phyloP scores from a whole-genome alignment of 2,113 vertebrate genomes.

The Phaethon lepturus region DNA sequence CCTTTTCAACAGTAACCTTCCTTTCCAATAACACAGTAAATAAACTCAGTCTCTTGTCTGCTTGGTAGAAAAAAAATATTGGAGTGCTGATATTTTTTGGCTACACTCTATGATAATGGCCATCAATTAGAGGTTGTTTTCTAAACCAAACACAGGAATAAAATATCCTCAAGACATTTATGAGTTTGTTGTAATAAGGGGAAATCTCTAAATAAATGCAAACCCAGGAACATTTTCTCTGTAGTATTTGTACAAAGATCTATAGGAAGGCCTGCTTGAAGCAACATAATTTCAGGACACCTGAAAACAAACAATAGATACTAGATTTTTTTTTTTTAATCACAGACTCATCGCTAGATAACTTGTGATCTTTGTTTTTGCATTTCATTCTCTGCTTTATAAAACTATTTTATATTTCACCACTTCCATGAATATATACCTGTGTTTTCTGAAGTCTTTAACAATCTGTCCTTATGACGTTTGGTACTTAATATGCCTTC shows the following conservation, averaged over 20 bases:
- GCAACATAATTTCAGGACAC: not conserved
- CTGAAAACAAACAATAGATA: not conserved
- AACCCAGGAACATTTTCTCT: not conserved
- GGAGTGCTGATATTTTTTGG: constrained; percentile 28
- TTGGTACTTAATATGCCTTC: not conserved
- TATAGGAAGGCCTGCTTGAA: not conserved
- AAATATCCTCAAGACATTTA: not conserved
- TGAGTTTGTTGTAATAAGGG: not conserved
- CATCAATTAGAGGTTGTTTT: constrained; percentile 1
- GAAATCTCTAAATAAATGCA: not conserved
- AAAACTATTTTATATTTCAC: not conserved
- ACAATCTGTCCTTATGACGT: not conserved
- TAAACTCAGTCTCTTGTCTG: not conserved
- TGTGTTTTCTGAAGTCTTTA: not conserved
- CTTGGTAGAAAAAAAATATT: not conserved
- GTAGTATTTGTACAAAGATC: not conserved
- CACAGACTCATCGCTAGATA: not conserved
- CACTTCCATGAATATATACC: not conserved
- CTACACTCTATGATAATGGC: not conserved
- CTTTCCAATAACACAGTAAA: not conserved
- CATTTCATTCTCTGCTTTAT: not conserved
- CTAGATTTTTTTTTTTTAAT: not conserved
- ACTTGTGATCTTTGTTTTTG: not conserved
- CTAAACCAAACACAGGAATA: constrained; percentile 12
- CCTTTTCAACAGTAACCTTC: not conserved